Percentiles rank a stretch among this genome's conserved stretches.
These are phyloP conservation scores for Danionella cerebrum DNA, from an alignment of 2,113 vertebrate genomes.

Conservation along the genomic window DNA sequence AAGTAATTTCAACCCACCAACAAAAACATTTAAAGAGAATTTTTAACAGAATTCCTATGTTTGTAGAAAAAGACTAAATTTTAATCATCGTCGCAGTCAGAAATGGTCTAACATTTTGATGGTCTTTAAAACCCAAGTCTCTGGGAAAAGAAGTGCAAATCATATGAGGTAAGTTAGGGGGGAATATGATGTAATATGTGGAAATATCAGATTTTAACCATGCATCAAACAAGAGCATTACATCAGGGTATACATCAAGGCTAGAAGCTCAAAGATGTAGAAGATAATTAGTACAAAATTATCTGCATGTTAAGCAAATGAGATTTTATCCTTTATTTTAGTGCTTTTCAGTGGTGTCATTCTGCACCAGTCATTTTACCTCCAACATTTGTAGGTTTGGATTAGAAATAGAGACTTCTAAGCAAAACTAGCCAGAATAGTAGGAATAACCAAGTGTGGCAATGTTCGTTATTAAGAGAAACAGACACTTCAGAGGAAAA, in stretches of 20 bases:
- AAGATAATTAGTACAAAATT: slow-evolving; percentile 58
- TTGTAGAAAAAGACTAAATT: background rate
- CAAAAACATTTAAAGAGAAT: background rate
- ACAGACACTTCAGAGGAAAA: background rate
- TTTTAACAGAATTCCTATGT: background rate
- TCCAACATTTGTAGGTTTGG: slow-evolving; percentile 39
- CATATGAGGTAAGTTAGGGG: background rate
- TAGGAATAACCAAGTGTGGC: background rate
- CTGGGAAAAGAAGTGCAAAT: background rate
- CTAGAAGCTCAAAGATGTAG: slow-evolving; percentile 52
- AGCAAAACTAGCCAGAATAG: slow-evolving; percentile 6
- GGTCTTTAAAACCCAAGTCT: background rate
- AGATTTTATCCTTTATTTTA: slow-evolving; percentile 45
- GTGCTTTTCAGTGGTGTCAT: slow-evolving; percentile 51
- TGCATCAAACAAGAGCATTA: background rate
- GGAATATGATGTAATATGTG: slow-evolving; percentile 48
- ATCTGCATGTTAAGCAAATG: slow-evolving; percentile 50
- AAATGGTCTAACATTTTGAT: background rate
- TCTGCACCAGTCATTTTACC: slow-evolving; percentile 53
- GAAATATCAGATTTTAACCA: slow-evolving; percentile 37
- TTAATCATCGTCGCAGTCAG: too few species aligned
- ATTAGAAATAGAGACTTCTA: slow-evolving; percentile 31
- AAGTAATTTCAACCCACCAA: background rate
- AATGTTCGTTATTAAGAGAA: background rate
- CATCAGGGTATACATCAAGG: slow-evolving; percentile 1